Percentiles rank a stretch among this genome's conserved stretches.
These are phyloP conservation scores for Megaceryle torquata DNA, from an alignment of 2,113 vertebrate species.

Conservation along the genomic window DNA sequence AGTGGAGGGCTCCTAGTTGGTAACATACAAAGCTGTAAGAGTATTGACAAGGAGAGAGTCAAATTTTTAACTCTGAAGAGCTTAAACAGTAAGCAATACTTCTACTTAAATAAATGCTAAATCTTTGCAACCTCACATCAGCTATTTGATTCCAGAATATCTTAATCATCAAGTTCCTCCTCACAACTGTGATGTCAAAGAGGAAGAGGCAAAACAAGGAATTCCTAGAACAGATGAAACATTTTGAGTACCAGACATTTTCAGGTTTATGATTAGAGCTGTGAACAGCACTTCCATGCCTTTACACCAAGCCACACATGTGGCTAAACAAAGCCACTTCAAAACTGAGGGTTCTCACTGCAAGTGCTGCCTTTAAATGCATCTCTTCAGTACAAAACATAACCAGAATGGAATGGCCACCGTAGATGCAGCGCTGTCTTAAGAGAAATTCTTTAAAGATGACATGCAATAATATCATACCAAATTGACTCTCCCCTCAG, in stretches of 20 bases:
- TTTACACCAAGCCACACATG: not conserved
- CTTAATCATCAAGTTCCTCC: not conserved
- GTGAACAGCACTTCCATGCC: not conserved
- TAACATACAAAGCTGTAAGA: not conserved
- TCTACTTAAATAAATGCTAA: not conserved
- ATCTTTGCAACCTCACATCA: not conserved
- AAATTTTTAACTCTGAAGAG: not conserved
- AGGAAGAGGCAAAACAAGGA: not conserved
- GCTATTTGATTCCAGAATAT: not conserved
- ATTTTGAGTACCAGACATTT: not conserved
- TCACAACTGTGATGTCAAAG: not conserved
- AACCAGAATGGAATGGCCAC: fast-evolving
- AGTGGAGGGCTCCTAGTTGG: not conserved
- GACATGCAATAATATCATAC: not conserved
- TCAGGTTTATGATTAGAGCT: not conserved
- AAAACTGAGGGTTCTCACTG: not conserved
- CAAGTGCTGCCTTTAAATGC: not conserved
- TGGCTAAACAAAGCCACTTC: not conserved
- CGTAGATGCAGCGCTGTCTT: fast-evolving
- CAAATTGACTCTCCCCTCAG: not conserved
- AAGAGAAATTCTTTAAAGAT: not conserved
- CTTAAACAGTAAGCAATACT: not conserved
- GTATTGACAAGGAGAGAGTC: not conserved
- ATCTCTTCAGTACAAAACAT: not conserved
- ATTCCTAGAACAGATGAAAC: not conserved